These are phyloP conservation scores for Polyodon spathula DNA, from an alignment of 2,113 vertebrate species.

Conservation along the genomic window DNA sequence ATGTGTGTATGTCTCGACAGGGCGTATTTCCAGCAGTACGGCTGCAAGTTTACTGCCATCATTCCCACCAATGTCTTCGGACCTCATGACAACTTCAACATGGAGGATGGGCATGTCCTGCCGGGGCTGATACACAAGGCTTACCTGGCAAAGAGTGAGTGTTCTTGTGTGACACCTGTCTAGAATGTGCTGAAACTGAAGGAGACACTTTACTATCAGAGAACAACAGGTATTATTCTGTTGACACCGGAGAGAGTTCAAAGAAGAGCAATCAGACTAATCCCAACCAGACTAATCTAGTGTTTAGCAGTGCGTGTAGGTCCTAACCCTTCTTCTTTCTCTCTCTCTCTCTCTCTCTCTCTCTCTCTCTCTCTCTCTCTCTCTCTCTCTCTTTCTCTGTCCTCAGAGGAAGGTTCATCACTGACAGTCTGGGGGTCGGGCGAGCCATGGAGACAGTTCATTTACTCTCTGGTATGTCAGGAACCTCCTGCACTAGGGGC, in stretches of 20 bases:
- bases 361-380: not conserved
- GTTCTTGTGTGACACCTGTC: not conserved
- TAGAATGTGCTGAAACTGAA: too few species aligned
- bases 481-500: too few species aligned
- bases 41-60: slow-evolving; percentile 71
- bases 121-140: slow-evolving; percentile 92
- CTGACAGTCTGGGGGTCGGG: slow-evolving; percentile 84
- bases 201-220: too few species aligned
- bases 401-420: slow-evolving; percentile 65
- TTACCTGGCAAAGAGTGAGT: slow-evolving; percentile 81
- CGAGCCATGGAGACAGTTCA: slow-evolving; percentile 82
- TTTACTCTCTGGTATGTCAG: slow-evolving; percentile 79
- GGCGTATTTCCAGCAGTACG: slow-evolving; percentile 71
- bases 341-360: too few species aligned
- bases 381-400: not conserved
- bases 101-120: slow-evolving; percentile 84
- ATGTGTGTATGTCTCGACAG: slow-evolving; percentile 39
- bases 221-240: too few species aligned
- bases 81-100: slow-evolving; percentile 88
- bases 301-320: too few species aligned
- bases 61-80: slow-evolving; percentile 95
- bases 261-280: too few species aligned
- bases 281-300: too few species aligned
- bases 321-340: not conserved
- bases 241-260: too few species aligned